phyloP scores from a whole-genome alignment of 2,113 vertebrate species.

The Zapornia atra region DNA sequence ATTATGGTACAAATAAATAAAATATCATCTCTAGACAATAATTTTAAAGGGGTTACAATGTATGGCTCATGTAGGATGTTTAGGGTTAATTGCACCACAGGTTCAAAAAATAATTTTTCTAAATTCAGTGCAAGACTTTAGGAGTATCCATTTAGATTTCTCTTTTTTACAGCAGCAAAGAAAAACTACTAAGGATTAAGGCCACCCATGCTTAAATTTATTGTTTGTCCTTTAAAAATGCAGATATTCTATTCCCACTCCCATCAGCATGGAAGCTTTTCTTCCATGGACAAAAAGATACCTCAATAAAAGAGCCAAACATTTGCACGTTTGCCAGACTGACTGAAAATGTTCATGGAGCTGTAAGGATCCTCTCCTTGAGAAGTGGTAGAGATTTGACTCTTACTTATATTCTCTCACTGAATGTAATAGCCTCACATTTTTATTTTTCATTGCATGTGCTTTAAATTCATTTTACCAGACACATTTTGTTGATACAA shows the following conservation, averaged over 20 bases:
- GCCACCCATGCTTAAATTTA: conserved; percentile 82
- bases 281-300: conserved; percentile 67
- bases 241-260: conserved; percentile 68
- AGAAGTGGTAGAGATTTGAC: conserved; percentile 63
- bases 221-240: conserved; percentile 80
- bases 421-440: conserved; percentile 48
- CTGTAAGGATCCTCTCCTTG: conserved; percentile 55
- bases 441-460: conserved; percentile 70
- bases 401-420: conserved; percentile 62
- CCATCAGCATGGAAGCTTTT: conserved; percentile 59
- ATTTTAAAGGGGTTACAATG: conserved; percentile 56
- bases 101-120: conserved; percentile 72
- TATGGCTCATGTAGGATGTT: conserved; percentile 77
- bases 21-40: conserved; percentile 48
- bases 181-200: conserved; percentile 80
- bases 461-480: conserved; percentile 66
- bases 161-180: conserved; percentile 74
- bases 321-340: conserved; percentile 72
- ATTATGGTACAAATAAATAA: conserved; percentile 59
- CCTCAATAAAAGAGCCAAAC: conserved; percentile 58
- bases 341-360: conserved; percentile 54
- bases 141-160: conserved; percentile 70
- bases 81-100: conserved; percentile 75
- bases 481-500: conserved; percentile 49
- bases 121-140: conserved; percentile 79